phyloP scores from a whole-genome alignment of 2,888 invertebrate species.

The Pollenia amentaria region DNA sequence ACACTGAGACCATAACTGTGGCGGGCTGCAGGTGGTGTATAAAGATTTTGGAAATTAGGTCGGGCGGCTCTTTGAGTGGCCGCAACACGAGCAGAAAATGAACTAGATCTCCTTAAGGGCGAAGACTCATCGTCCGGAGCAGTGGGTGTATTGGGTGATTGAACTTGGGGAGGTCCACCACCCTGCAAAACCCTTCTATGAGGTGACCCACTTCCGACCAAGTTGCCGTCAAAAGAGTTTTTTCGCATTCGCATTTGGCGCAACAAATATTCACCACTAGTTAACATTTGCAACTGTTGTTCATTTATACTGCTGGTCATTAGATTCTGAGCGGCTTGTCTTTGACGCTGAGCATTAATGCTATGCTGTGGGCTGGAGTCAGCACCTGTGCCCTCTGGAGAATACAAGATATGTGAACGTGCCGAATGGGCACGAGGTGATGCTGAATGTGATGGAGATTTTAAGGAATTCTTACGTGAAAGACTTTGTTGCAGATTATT shows the following conservation, averaged over 20 bases:
- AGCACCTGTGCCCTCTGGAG: slow-evolving; percentile 77
- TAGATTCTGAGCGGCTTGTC: slow-evolving; percentile 73
- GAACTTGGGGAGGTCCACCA: slow-evolving; percentile 74
- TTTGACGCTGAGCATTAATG: slow-evolving; percentile 76
- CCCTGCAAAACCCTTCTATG: slow-evolving; percentile 67
- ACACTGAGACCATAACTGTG: slow-evolving; percentile 76
- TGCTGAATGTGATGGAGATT: slow-evolving; percentile 81
- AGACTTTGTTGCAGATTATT: slow-evolving; percentile 81
- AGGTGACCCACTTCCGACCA: slow-evolving; percentile 69
- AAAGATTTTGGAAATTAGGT: slow-evolving; percentile 81
- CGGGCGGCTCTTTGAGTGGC: slow-evolving; percentile 75
- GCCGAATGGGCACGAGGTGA: slow-evolving; percentile 78
- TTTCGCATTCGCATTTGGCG: slow-evolving; percentile 83
- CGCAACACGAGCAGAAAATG: slow-evolving; percentile 86
- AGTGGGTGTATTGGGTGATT: slow-evolving; percentile 69
- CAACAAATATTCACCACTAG: slow-evolving; percentile 81
- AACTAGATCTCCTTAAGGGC: slow-evolving; percentile 89
- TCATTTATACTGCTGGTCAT: slow-evolving; percentile 85
- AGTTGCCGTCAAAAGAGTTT: slow-evolving; percentile 83
- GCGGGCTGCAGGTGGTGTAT: slow-evolving; percentile 83
- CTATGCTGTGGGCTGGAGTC: slow-evolving; percentile 83
- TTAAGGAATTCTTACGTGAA: slow-evolving; percentile 83
- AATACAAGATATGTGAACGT: slow-evolving; percentile 77
- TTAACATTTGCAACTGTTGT: slow-evolving; percentile 82
- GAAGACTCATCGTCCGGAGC: slow-evolving; percentile 77